Evolutionary conservation across 2,113 vertebrate genomes (phyloP).

Genomic region (Narcine bancroftii): DNA sequence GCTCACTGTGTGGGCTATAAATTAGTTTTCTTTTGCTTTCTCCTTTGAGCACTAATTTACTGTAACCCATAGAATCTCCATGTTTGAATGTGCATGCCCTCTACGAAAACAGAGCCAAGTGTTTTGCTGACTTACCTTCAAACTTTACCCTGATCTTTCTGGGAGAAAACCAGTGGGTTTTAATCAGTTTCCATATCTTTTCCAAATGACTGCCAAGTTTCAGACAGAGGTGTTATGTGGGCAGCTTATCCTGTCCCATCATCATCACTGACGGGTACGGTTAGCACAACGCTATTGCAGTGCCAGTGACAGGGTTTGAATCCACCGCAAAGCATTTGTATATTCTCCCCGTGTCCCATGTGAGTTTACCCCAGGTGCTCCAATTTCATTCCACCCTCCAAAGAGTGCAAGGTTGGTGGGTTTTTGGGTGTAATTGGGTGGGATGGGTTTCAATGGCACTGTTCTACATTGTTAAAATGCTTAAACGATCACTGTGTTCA

Average conservation of each 20-base stretch:
- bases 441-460: too few species aligned
- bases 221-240: neutral
- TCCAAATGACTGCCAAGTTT: neutral
- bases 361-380: too few species aligned
- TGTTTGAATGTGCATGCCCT: neutral
- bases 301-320: too few species aligned
- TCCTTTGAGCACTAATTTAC: neutral
- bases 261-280: too few species aligned
- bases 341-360: too few species aligned
- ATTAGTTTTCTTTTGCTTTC: neutral
- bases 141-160: neutral
- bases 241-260: neutral
- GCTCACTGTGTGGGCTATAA: neutral
- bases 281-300: too few species aligned
- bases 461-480: too few species aligned
- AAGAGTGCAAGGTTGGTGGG: too few species aligned
- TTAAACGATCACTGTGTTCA: neutral
- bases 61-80: neutral
- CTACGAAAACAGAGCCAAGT: neutral
- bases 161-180: neutral
- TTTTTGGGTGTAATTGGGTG: too few species aligned
- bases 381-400: too few species aligned
- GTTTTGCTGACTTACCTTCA: neutral
- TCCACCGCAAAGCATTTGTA: too few species aligned
- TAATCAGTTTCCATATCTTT: neutral